Evolutionary conservation across 1,140 invertebrate species (phyloP).

Genomic region (Phortica variegata): DNA sequence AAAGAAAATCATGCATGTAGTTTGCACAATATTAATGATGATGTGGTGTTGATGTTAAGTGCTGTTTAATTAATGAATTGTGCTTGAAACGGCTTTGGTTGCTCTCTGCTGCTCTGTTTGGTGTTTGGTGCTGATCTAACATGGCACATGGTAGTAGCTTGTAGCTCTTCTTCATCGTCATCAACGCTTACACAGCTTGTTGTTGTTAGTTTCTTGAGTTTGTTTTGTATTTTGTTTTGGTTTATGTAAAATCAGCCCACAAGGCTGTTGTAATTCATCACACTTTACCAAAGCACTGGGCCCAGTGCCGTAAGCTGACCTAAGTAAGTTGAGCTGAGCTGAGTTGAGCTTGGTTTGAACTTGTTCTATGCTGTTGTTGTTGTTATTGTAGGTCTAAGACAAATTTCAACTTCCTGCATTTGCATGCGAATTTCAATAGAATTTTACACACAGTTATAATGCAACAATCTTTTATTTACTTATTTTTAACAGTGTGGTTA

Average conservation of each 20-base stretch:
- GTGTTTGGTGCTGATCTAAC: constrained; percentile 4
- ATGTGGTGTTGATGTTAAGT: constrained; percentile 56
- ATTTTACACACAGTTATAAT: not conserved
- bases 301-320: not conserved
- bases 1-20: constrained; percentile 14
- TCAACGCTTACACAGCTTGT: not conserved
- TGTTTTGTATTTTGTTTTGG: too few species aligned
- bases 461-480: not conserved
- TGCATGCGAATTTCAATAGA: constrained; percentile 26
- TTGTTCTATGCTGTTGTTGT: constrained; percentile 15
- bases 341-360: constrained; percentile 2
- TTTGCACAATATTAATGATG: constrained; percentile 43
- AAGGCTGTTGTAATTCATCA: constrained; percentile 9
- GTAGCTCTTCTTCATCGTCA: constrained; percentile 2
- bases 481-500: not conserved
- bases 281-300: not conserved
- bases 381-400: constrained; percentile 18
- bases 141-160: not conserved
- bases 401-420: constrained; percentile 34
- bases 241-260: constrained; percentile 29
- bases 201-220: not conserved
- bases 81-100: too few species aligned
- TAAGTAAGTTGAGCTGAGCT: not conserved
- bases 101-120: constrained; percentile 24
- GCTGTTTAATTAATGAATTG: constrained; percentile 56